Conservation (phyloP, 2,113 vertebrate species). For the Chauna torquata region DNA sequence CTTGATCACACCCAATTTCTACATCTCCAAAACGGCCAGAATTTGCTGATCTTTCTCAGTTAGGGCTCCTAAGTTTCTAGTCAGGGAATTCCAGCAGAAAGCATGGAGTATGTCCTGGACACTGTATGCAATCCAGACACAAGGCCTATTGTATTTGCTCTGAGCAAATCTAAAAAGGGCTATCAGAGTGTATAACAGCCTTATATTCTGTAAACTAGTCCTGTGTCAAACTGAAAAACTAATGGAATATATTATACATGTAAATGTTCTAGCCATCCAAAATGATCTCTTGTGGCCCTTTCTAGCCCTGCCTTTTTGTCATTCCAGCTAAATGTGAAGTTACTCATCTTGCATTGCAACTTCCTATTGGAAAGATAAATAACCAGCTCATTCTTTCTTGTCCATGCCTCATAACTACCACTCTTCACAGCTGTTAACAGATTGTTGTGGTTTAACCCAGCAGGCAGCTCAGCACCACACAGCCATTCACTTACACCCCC, state of each 20-base stretch:
- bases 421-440: too few relatives aligned
- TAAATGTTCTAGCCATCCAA: not conserved
- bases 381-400: not conserved
- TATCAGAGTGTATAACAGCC: not conserved
- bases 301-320: not conserved
- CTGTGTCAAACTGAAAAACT: not conserved
- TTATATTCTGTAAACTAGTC: not conserved
- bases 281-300: not conserved
- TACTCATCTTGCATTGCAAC: not conserved
- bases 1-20: not conserved
- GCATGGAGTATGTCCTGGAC: rapidly evolving
- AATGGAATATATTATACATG: not conserved
- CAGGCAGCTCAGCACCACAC: too few relatives aligned
- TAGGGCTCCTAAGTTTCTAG: not conserved
- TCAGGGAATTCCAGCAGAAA: not conserved
- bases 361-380: not conserved
- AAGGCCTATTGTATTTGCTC: not conserved
- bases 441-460: too few relatives aligned
- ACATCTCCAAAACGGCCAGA: not conserved
- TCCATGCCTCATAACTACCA: not conserved
- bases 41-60: not conserved
- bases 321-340: not conserved
- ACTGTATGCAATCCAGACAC: not conserved
- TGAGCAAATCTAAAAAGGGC: not conserved
- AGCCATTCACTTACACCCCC: too few relatives aligned